Conservation (phyloP, 2,888 invertebrate species). For the Scrobipalpa costella region DNA sequence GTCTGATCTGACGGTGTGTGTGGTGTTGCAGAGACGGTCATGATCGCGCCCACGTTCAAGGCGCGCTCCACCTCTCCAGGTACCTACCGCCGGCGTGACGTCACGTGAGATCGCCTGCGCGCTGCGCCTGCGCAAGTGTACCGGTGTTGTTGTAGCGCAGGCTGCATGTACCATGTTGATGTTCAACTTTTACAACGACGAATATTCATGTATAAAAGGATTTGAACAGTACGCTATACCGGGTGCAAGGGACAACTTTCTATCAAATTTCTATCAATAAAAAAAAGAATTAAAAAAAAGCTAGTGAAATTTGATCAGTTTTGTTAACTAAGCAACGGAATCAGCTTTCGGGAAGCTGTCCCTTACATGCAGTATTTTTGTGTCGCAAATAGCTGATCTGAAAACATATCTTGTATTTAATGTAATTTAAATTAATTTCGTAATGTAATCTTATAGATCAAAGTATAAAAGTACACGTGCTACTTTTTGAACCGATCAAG, state of each 20-base stretch:
- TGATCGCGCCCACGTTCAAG: conserved; percentile 91
- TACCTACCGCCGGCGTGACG: conserved; percentile 58
- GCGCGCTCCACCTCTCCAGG: conserved; percentile 88
- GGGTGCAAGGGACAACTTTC: too few relatives aligned
- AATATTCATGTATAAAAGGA: background rate
- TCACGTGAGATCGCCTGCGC: conserved; percentile 1
- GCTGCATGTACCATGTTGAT: background rate
- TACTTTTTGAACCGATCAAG: background rate
- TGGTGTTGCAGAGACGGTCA: conserved; percentile 84
- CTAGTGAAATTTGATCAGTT: too few relatives aligned
- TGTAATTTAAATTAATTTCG: background rate
- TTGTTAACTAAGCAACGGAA: too few relatives aligned
- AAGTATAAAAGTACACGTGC: too few relatives aligned
- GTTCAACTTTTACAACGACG: background rate
- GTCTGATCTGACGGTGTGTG: conserved; percentile 40
- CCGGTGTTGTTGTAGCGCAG: too few relatives aligned
- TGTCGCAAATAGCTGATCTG: too few relatives aligned
- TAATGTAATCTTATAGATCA: background rate
- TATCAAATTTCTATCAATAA: too few relatives aligned
- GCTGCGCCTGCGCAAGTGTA: background rate
- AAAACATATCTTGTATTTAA: too few relatives aligned
- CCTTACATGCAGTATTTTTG: too few relatives aligned
- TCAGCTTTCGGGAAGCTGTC: too few relatives aligned
- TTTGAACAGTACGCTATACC: too few relatives aligned
- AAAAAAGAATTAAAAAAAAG: too few relatives aligned